phyloP scores from a whole-genome alignment of 2,888 invertebrate species.

The Spilarctia lutea region DNA sequence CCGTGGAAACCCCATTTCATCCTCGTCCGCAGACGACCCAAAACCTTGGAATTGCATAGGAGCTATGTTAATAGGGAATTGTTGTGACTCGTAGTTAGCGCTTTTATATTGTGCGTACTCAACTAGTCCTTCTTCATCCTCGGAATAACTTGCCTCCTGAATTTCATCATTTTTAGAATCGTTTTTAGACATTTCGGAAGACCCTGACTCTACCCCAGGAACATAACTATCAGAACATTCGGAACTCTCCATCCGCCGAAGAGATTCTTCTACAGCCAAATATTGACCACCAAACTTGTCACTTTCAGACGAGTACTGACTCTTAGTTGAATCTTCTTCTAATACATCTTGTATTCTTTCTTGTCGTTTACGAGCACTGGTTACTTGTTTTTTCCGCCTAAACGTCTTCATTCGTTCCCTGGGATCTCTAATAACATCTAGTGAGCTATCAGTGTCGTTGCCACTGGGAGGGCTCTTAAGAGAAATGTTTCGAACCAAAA shows the following conservation, averaged over 20 bases:
- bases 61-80: constrained; percentile 80
- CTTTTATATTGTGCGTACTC: constrained; percentile 80
- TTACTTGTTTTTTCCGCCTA: constrained; percentile 88
- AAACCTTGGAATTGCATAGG: constrained; percentile 87
- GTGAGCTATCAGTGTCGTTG: constrained; percentile 91
- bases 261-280: constrained; percentile 76
- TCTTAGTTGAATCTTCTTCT: constrained; percentile 83
- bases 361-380: constrained; percentile 84
- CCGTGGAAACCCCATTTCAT: constrained; percentile 89
- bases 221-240: constrained; percentile 90
- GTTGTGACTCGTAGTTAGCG: constrained; percentile 75
- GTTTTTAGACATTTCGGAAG: constrained; percentile 87
- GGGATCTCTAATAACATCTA: constrained; percentile 89
- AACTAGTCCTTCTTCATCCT: constrained; percentile 86
- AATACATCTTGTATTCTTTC: constrained; percentile 86
- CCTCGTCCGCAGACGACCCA: constrained; percentile 88
- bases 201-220: constrained; percentile 88
- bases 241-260: constrained; percentile 87
- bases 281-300: constrained; percentile 76
- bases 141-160: constrained; percentile 82
- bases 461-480: constrained; percentile 91
- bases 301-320: constrained; percentile 84
- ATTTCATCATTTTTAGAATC: constrained; percentile 79
- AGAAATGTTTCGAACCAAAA: constrained; percentile 87
- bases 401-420: constrained; percentile 90